phyloP scores from a whole-genome alignment of 2,113 vertebrate genomes.

The Eptesicus fuscus region DNA sequence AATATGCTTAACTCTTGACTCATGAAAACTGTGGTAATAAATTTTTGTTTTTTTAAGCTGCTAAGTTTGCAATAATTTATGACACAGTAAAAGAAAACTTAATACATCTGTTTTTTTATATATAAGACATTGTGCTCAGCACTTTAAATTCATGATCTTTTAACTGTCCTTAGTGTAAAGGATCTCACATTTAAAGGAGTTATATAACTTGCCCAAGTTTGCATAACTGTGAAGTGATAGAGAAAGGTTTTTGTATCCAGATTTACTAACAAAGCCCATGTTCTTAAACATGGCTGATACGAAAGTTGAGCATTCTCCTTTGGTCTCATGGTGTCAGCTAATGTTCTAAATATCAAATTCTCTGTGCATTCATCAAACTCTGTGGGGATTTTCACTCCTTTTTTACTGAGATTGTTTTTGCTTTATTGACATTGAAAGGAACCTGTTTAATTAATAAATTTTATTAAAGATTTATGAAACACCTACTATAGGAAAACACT shows the following conservation, averaged over 20 bases:
- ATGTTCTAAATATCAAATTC: neutral
- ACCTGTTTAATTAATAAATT: neutral
- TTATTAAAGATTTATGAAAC: slow-evolving; percentile 29
- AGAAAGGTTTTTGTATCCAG: neutral
- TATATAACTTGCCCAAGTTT: neutral
- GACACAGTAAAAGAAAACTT: neutral
- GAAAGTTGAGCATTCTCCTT: neutral
- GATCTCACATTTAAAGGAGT: neutral
- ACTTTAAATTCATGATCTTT: neutral
- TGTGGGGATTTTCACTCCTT: neutral
- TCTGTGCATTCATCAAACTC: neutral
- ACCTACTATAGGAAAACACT: neutral
- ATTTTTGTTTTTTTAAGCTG: neutral
- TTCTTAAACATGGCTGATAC: neutral
- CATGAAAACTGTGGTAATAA: neutral
- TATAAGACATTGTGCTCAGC: neutral
- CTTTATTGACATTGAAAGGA: neutral
- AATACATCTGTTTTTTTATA: neutral
- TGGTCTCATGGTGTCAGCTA: neutral
- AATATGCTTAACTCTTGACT: neutral
- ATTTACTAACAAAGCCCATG: neutral
- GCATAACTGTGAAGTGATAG: neutral
- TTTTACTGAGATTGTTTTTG: neutral
- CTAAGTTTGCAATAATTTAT: neutral
- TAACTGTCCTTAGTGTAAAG: neutral